These are phyloP conservation scores for Strigops habroptila DNA, from an alignment of 2,113 vertebrate genomes.

Conservation along the genomic window DNA sequence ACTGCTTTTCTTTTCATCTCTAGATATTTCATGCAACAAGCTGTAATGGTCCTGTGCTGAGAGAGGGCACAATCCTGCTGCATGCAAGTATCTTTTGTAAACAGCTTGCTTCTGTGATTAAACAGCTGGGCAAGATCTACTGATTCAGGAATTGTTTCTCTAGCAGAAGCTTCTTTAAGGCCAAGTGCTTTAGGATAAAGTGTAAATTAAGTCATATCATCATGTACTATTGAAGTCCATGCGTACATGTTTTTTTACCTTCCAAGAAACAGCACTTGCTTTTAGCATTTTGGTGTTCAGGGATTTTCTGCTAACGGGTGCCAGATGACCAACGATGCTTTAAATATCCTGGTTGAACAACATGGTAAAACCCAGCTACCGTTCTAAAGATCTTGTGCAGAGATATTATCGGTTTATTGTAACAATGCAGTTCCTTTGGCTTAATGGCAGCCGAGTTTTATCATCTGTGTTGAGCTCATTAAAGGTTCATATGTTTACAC, in stretches of 20 bases:
- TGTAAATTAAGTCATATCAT: neutral
- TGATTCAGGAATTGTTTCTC: slow-evolving; percentile 51
- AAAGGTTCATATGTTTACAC: neutral
- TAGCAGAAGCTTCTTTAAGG: slow-evolving; percentile 30
- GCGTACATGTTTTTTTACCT: neutral
- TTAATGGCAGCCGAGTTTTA: neutral
- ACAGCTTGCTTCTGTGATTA: slow-evolving; percentile 35
- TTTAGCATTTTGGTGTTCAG: slow-evolving; percentile 21
- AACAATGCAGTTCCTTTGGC: neutral
- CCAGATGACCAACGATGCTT: slow-evolving; percentile 52
- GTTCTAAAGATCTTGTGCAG: neutral
- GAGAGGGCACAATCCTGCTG: slow-evolving; percentile 43
- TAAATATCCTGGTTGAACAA: slow-evolving; percentile 49
- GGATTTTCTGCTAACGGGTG: slow-evolving; percentile 52
- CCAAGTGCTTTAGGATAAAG: neutral
- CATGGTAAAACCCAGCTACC: slow-evolving; percentile 52
- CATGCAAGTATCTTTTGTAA: slow-evolving; percentile 47
- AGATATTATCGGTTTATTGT: neutral
- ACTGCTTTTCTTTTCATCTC: neutral
- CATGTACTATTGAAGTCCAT: neutral
- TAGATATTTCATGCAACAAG: slow-evolving; percentile 68
- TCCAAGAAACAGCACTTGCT: neutral
- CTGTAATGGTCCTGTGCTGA: slow-evolving; percentile 51
- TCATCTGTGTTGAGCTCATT: neutral
- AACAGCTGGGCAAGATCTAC: slow-evolving; percentile 68